Percentiles rank a stretch among this genome's conserved stretches.
Conservation (phyloP, 2,797 vertebrate genomes). For the Rhinogobio ventralis region DNA sequence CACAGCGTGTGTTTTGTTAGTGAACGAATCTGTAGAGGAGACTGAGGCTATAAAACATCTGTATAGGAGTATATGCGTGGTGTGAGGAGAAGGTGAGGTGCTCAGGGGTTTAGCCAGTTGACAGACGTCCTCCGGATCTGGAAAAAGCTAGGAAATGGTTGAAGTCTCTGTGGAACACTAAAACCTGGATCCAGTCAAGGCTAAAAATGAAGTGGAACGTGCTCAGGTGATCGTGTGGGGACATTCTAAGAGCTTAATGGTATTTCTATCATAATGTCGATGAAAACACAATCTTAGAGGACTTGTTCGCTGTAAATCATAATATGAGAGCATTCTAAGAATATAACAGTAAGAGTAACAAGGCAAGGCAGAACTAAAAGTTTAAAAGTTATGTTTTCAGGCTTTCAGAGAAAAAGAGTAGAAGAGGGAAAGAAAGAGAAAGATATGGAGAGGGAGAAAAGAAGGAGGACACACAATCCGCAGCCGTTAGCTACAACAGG, state of each 20-base stretch:
- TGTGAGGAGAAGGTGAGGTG: conserved; percentile 25
- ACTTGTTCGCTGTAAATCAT: not conserved
- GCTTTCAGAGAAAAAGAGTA: conserved; percentile 12
- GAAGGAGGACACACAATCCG: conserved; percentile 47
- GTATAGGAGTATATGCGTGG: not conserved
- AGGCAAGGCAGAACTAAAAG: conserved; percentile 20
- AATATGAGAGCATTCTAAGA: not conserved
- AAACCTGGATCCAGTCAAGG: conserved; percentile 29
- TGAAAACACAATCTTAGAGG: conserved; percentile 4
- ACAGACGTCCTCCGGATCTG: conserved; percentile 24
- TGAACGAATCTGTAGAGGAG: not conserved
- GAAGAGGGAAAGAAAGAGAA: conserved; percentile 7
- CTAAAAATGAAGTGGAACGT: conserved; percentile 16
- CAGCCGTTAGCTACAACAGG: conserved; percentile 38
- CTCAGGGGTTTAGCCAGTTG: conserved; percentile 33
- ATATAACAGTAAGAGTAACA: conserved; percentile 8
- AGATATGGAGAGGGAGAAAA: conserved; percentile 17
- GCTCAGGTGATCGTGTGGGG: conserved; percentile 35
- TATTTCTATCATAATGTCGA: conserved; percentile 11
- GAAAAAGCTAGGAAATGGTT: conserved; percentile 45
- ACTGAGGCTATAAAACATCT: conserved; percentile 22
- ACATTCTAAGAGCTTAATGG: conserved; percentile 27
- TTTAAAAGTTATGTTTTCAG: not conserved
- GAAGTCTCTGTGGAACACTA: conserved; percentile 12
- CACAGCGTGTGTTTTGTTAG: too few species aligned